A percentile compares a stretch with the other conserved stretches of the same genome.
Conservation (phyloP, 2,113 vertebrate genomes). For the Ictalurus punctatus region DNA sequence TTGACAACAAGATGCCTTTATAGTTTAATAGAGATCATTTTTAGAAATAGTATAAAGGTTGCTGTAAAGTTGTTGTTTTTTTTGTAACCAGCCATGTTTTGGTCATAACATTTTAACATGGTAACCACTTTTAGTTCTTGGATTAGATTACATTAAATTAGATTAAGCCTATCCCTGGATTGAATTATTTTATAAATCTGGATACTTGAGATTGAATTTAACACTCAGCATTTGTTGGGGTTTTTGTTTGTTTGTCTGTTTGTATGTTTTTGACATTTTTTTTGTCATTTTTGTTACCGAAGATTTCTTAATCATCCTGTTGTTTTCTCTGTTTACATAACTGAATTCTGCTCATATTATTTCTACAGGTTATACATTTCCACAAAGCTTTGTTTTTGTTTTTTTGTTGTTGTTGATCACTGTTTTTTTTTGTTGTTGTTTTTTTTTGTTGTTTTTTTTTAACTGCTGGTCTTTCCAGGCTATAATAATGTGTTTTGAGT, state of each 20-base stretch:
- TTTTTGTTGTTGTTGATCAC: too few relatives aligned
- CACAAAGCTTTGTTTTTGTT: neutral
- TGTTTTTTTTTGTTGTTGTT: neutral
- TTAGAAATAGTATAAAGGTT: neutral
- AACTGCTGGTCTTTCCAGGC: neutral
- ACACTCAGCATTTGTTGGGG: neutral
- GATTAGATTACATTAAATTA: neutral
- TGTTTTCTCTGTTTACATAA: neutral
- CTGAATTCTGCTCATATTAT: neutral
- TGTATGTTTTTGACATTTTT: neutral
- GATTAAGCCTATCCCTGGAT: neutral
- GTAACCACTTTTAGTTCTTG: neutral
- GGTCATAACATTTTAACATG: neutral
- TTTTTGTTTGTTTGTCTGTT: neutral
- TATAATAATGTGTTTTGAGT: neutral
- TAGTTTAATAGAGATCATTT: neutral
- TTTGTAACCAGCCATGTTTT: neutral
- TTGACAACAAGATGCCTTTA: constrained; percentile 31
- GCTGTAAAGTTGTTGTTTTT: neutral
- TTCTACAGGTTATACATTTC: neutral
- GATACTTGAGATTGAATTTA: neutral
- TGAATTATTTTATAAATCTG: neutral
- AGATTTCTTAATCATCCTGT: neutral
- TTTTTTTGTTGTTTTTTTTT: neutral
- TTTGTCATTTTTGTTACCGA: neutral